Conservation (phyloP, 2,888 invertebrate genomes). For the Acrobasis consociella region DNA sequence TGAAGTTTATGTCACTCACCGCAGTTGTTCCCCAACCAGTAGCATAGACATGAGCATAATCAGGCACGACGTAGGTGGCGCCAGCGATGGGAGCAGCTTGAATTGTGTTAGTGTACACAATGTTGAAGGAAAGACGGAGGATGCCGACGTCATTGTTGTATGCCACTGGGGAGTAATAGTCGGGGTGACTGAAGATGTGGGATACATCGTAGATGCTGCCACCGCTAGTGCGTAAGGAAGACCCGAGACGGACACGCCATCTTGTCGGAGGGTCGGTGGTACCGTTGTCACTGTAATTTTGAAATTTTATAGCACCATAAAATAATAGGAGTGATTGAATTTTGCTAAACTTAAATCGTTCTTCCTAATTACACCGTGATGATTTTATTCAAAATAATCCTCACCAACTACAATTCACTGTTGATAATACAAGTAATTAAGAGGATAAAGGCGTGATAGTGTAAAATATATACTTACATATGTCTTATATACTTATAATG, state of each 20-base stretch:
- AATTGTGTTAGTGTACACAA: too few species aligned
- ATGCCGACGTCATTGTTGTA: slow-evolving; percentile 47
- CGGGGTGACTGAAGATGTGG: slow-evolving; percentile 37
- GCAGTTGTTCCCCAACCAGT: slow-evolving; percentile 45
- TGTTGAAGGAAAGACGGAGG: slow-evolving; percentile 21
- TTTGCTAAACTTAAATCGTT: too few species aligned
- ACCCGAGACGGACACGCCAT: slow-evolving; percentile 46
- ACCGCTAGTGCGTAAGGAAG: slow-evolving; percentile 36
- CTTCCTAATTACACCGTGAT: too few species aligned
- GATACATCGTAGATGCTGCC: slow-evolving; percentile 31
- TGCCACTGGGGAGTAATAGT: slow-evolving; percentile 36
- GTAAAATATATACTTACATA: too few species aligned
- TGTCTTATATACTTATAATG: too few species aligned
- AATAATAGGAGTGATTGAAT: too few species aligned
- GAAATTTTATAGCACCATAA: too few species aligned
- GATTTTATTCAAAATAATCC: too few species aligned
- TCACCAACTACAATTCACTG: too few species aligned
- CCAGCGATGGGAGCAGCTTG: slow-evolving; percentile 35
- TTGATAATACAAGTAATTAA: too few species aligned
- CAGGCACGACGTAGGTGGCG: slow-evolving; percentile 39
- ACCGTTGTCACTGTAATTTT: too few species aligned
- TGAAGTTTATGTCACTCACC: slow-evolving; percentile 34
- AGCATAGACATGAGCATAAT: slow-evolving; percentile 45
- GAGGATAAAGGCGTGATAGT: too few species aligned
- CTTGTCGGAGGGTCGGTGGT: slow-evolving; percentile 29